Evolutionary conservation across 2,888 invertebrate genomes (phyloP).

Genomic region (Willowsia nigromaculata): DNA sequence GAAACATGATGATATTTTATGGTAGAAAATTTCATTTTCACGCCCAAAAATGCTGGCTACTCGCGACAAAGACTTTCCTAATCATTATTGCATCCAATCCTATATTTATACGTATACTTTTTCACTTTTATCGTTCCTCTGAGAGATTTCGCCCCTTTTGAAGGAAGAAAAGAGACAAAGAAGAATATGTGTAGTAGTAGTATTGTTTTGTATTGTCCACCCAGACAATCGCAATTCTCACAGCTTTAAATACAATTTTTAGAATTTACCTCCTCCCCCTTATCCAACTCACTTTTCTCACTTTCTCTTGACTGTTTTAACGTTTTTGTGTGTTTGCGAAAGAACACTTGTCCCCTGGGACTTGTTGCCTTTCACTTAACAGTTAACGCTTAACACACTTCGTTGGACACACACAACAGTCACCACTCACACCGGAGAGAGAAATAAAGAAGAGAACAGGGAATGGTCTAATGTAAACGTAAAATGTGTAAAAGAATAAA

Average conservation of each 20-base stretch:
- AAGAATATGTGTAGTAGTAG: not conserved
- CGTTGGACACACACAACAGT: constrained; percentile 39
- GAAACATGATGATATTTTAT: constrained; percentile 72
- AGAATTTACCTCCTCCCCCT: not conserved
- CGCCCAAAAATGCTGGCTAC: constrained; percentile 12
- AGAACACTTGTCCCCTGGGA: constrained; percentile 75
- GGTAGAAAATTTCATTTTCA: constrained; percentile 79
- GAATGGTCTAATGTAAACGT: constrained; percentile 28
- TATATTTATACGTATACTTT: constrained; percentile 74
- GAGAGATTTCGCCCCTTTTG: constrained; percentile 73
- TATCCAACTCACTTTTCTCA: no score
- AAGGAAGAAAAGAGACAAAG: not conserved
- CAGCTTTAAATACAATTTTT: constrained; percentile 70
- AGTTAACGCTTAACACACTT: constrained; percentile 66
- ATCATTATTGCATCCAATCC: constrained; percentile 77
- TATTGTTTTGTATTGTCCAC: constrained; percentile 29
- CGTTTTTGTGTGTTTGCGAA: constrained; percentile 52
- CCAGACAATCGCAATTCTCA: constrained; percentile 21
- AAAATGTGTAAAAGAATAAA: constrained; percentile 40
- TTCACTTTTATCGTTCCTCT: constrained; percentile 79
- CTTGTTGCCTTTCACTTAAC: constrained; percentile 79
- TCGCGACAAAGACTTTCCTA: constrained; percentile 75
- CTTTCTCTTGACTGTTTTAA: constrained; percentile 43
- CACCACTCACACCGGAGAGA: not conserved
- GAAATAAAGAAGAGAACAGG: constrained; percentile 29